Evolutionary conservation across 2,888 invertebrate species (phyloP), one percentile per base, ranked within the genome.

Genomic region (Serripes groenlandicus): DNA sequence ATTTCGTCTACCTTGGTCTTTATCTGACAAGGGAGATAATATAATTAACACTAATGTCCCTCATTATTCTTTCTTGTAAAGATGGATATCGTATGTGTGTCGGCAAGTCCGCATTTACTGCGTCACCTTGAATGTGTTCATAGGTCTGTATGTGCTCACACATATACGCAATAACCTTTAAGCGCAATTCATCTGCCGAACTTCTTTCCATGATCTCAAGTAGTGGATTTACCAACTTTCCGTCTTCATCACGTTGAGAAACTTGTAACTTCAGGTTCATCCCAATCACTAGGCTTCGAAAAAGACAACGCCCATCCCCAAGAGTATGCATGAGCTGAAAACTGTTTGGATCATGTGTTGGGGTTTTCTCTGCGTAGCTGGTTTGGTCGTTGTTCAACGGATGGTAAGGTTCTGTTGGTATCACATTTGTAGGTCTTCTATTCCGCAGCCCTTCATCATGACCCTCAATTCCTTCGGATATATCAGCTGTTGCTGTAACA

Each of bases 71-170:
- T 52, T 70, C 70, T 21, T 54, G 26, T 7, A 70, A 7, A 30
- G 70, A 70, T 15, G 30, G 23, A 30, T 70, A 70, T 28, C 70
- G 42, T 42, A 70, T 26, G 54, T 34, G 11, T 26, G 21, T 21
- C 23, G 70, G 70, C 34, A 70, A 70, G 32, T 70, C 70, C 28
- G 70, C 70, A 54, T 70, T 70, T 9, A 70, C 34, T 28, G 70
- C 52, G 30, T 70, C 70, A 5, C 54, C 70, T 70, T 70, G 28
- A 23, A 70, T 52, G 30, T 21, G 23, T 28, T 26, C 26, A 34
- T 30, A 70, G 49, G 26, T 23, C n/a, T 49, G 32, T 23, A 70
- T 32, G 32, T 70, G 23, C 28, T 52, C 49, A 73, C 62, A 73
- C 35, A 73, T 58, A 37, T 73, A 54, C 11, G 49, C 62, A 28